These are phyloP conservation scores for Microcebus jonahi DNA, from an alignment of 2,113 vertebrate species.

Conservation along the genomic window DNA sequence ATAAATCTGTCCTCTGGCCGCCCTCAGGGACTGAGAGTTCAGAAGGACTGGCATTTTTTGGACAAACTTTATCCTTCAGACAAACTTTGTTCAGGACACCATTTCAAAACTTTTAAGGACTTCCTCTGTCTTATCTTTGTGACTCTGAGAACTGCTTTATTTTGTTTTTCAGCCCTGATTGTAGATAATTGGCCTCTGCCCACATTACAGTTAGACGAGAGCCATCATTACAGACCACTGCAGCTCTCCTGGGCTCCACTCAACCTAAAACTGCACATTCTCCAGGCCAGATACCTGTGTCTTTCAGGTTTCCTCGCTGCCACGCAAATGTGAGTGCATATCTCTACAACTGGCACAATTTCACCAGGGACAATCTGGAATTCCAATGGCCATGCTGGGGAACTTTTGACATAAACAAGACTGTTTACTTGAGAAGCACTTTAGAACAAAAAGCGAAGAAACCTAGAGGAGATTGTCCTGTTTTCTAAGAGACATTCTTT, in stretches of 20 bases:
- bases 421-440: neutral
- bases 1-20: neutral
- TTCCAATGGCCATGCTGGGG: neutral
- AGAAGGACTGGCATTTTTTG: neutral
- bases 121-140: neutral
- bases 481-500: neutral
- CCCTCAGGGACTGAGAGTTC: neutral
- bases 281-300: neutral
- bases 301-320: neutral
- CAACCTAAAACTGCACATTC: neutral
- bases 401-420: neutral
- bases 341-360: neutral
- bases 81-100: neutral
- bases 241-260: neutral
- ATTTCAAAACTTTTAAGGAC: neutral
- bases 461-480: neutral
- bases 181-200: neutral
- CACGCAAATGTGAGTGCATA: accelerated
- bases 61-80: neutral
- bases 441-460: neutral
- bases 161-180: neutral
- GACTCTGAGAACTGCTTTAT: neutral
- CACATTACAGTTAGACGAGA: neutral
- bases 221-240: neutral
- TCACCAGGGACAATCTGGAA: neutral